Percentiles rank a stretch among this genome's conserved stretches.
These are phyloP conservation scores for Proctacanthus coquilletti DNA, from an alignment of 1,140 invertebrate genomes.

Conservation along the genomic window DNA sequence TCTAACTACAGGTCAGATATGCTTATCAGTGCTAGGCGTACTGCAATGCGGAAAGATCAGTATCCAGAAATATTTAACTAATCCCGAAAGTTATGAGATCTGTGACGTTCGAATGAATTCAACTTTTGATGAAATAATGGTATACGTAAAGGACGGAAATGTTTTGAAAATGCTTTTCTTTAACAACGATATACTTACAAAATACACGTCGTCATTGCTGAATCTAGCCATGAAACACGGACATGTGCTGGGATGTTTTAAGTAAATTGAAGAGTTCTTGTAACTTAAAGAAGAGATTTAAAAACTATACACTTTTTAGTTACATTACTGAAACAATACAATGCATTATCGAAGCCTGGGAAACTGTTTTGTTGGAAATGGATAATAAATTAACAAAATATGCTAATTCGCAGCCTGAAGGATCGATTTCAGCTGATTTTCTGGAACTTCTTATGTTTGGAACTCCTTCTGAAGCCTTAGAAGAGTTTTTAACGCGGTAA, in stretches of 20 bases:
- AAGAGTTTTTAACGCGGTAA: constrained; percentile 33
- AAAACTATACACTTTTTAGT: constrained; percentile 8
- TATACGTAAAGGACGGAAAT: constrained; percentile 33
- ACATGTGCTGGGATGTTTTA: constrained; percentile 45
- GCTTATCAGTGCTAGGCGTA: constrained; percentile 69
- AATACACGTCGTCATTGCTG: constrained; percentile 49
- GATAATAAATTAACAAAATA: constrained; percentile 83
- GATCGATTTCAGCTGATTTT: constrained; percentile 77
- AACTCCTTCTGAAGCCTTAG: constrained; percentile 55
- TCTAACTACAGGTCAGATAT: constrained; percentile 51
- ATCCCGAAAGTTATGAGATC: constrained; percentile 39
- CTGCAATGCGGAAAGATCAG: constrained; percentile 60
- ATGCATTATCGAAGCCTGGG: constrained; percentile 86
- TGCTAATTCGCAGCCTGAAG: constrained; percentile 60
- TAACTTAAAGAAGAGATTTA: neutral
- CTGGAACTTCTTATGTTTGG: constrained; percentile 82
- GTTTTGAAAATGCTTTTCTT: constrained; percentile 39
- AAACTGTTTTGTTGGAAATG: constrained; percentile 86
- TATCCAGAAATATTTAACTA: constrained; percentile 37
- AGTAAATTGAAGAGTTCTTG: constrained; percentile 21
- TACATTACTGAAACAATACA: constrained; percentile 62
- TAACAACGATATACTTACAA: constrained; percentile 49
- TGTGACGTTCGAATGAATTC: constrained; percentile 42
- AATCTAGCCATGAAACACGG: constrained; percentile 55
- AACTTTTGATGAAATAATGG: constrained; percentile 42